Evolutionary conservation across 2,797 vertebrate species (phyloP), one percentile per base, ranked within the genome.

Genomic region (Chaenodraco wilsoni): DNA sequence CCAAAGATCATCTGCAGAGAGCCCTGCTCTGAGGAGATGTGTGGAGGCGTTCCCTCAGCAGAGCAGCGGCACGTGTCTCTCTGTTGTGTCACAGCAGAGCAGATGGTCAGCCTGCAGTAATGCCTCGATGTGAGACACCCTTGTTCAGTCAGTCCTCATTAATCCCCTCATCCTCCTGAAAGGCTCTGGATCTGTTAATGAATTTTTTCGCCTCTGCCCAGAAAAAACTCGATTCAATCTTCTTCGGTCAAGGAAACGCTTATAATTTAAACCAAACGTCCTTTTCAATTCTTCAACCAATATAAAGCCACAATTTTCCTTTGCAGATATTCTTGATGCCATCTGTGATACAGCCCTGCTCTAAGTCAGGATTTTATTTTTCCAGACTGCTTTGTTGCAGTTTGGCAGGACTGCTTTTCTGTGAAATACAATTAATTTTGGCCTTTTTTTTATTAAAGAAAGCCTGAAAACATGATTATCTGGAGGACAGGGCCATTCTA

Each of bases 61-160:
- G 74, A 84, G 84, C 73, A 56, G 72, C 55, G 70, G 85, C 91
- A 90, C 79, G 79, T 88, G 90, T 86, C 89, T 83, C 88, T 76
- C 91, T 89, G 92, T 88, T 86, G 92, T 88, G 90, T 88, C 89
- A 84, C 72, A 78, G 87, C 78, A 40, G 86, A 93, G 89, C 94
- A 94, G 93, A 94, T 94, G 94, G 93, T 90, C 88, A 79, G 87
- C 86, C 87, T 78, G 80, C 87, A 87, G 86, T 86, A 86, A 90
- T 86, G 87, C 87, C 87, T 82, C 74, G 76, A 89, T 88, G 80
- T 67, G 86, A 92, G 72, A 81, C 83, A 84, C 82, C 68, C 74
- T 90, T 73, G 71, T 84, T 89, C 89, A 87, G 86, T 89, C 80
- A 87, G 74, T 81, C 80, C 60, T 74, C 72, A 88, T 79, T 89